phyloP scores from a whole-genome alignment of 2,888 invertebrate genomes.

The Eubasilissa splendida region DNA sequence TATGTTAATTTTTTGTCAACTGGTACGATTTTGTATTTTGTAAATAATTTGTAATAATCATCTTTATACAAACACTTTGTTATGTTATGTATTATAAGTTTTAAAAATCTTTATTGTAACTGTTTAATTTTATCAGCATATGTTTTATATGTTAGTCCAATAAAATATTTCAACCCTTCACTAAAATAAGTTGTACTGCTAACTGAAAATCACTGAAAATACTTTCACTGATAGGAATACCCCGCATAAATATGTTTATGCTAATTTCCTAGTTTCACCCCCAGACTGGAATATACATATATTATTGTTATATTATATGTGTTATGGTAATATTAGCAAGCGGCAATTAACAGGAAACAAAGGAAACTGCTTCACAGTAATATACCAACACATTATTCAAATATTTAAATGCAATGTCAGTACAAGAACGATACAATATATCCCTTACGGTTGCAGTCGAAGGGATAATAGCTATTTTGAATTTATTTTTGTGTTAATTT shows the following conservation, averaged over 20 bases:
- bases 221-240: neutral
- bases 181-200: neutral
- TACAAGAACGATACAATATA: neutral
- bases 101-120: too few relatives aligned
- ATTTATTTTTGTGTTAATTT: too few relatives aligned
- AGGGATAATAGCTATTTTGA: too few relatives aligned
- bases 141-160: too few relatives aligned
- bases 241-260: slow-evolving; percentile 21
- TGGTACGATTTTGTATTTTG: too few relatives aligned
- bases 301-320: slow-evolving; percentile 19
- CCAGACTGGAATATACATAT: neutral
- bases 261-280: slow-evolving; percentile 2
- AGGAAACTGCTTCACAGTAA: slow-evolving; percentile 26
- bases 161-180: neutral
- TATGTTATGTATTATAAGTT: too few relatives aligned
- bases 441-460: too few relatives aligned
- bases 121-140: too few relatives aligned
- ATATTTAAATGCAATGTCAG: slow-evolving; percentile 20
- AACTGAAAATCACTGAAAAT: slow-evolving; percentile 5
- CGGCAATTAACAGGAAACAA: slow-evolving; percentile 26
- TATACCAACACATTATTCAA: slow-evolving; percentile 5
- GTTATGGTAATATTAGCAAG: slow-evolving; percentile 8
- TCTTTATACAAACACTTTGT: too few relatives aligned
- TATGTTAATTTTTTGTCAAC: too few relatives aligned
- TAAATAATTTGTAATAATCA: too few relatives aligned